Base-by-base conservation (phyloP, 2,888 invertebrate genomes). In the Octodonta nipae region DNA sequence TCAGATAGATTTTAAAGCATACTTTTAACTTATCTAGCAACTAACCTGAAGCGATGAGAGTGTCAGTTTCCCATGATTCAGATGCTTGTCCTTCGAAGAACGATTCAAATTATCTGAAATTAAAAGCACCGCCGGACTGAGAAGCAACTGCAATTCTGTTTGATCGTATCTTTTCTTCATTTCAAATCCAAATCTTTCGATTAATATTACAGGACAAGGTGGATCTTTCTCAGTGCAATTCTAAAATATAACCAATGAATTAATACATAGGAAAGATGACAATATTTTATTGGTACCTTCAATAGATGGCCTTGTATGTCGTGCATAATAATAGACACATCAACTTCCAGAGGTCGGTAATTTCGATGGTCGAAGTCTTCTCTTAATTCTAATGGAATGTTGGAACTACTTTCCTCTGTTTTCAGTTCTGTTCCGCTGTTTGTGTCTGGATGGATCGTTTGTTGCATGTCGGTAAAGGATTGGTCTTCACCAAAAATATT, bases 401-500 rank as follows among this genome's bases (percentile, higher is more conserved):
- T 72, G 5, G 64, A 60, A 3, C 67, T 67, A 44, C 74, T 75
- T 44, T 79, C 79, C 36, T 80, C 81, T 13, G 74, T 70, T 8
- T 71, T 71, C 35, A 71, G 62, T 27, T 73, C 69, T 39, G 54
- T 60, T 49, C 27, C 54, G 42, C 38, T 56, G 51, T 32, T 59
- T 52, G 42, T 42, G 20, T 20, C 20, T 50, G 44, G 56, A 45
- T 20, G 63, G 50, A 55, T 52, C 13, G 55, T 57, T 36, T 63
- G 66, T 47, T 84, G 84, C 83, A 92, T 91, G 50, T 93, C 92
- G 1, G 86, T 86, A 53, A 92, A 92, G 13, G 71, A 73, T 63
- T 96, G 93, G 65, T 92, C 87, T 61, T 91, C 92, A 0, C 96
- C 96, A 58, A 98, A 91, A 44, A 96, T 88, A 55, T 96, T 96